Evolutionary conservation across 2,797 vertebrate genomes (phyloP).

Genomic region (Labroides dimidiatus): DNA sequence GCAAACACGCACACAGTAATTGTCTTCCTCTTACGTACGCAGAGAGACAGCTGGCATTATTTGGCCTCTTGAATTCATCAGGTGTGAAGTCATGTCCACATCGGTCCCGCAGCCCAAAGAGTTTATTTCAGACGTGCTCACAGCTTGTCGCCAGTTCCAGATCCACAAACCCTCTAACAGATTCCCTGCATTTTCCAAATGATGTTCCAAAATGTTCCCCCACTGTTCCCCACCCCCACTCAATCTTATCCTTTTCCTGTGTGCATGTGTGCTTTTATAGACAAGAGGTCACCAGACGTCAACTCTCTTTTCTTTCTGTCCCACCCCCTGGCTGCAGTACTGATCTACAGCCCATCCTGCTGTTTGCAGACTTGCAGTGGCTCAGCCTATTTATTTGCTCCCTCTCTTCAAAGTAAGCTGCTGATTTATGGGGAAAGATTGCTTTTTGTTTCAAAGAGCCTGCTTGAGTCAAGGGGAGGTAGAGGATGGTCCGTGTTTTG

Average conservation of each 20-base stretch:
- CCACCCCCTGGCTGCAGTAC: constrained; percentile 46
- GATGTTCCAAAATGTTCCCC: constrained; percentile 69
- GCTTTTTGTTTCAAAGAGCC: constrained; percentile 21
- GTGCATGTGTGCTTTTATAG: constrained; percentile 71
- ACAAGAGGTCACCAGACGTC: constrained; percentile 72
- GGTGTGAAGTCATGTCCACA: constrained; percentile 82
- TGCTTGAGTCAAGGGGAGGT: constrained; percentile 6
- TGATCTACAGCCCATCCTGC: constrained; percentile 58
- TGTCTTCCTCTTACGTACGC: constrained; percentile 1
- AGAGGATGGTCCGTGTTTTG: constrained; percentile 9
- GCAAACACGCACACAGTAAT: constrained; percentile 8
- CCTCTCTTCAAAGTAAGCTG: constrained; percentile 2
- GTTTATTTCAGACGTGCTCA: constrained; percentile 57
- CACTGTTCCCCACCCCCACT: constrained; percentile 28
- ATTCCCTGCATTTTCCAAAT: constrained; percentile 75
- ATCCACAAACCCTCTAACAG: constrained; percentile 66
- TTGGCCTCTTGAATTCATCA: constrained; percentile 81
- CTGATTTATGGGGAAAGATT: constrained; percentile 11
- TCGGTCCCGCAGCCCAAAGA: constrained; percentile 35
- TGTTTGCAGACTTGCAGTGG: constrained; percentile 36
- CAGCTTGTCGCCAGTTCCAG: constrained; percentile 39
- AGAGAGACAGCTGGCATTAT: constrained; percentile 80
- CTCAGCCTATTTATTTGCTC: constrained; percentile 19
- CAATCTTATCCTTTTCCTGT: constrained; percentile 57
- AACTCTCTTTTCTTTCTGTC: constrained; percentile 46